A percentile compares a stretch with the other conserved stretches of the same genome.
Evolutionary conservation across 92 coral and sea anemone species (phyloP).

Genomic region (Hydrozoanthus gracilis): DNA sequence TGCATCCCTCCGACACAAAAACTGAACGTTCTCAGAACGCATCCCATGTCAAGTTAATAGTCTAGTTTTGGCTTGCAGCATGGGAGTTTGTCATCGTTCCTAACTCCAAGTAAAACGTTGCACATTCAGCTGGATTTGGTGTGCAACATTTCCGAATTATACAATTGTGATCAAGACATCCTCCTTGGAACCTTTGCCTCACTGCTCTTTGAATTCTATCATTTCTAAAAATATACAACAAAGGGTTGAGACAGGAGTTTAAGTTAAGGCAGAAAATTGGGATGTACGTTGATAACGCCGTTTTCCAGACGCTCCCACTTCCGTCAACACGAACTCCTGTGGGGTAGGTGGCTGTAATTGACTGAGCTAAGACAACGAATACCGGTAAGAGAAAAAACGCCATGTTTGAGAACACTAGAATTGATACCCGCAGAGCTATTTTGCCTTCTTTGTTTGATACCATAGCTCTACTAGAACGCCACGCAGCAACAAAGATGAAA

Average conservation of each 20-base stretch:
- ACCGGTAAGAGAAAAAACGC: constrained; percentile 69
- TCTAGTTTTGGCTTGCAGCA: background rate
- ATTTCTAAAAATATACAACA: constrained; percentile 76
- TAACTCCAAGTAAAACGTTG: background rate
- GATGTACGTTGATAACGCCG: background rate
- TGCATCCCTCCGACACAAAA: no score
- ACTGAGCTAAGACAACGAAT: constrained; percentile 11
- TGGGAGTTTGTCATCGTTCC: background rate
- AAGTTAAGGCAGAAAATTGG: constrained; percentile 63
- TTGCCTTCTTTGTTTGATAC: constrained; percentile 70
- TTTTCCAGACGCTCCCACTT: background rate
- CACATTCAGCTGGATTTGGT: background rate
- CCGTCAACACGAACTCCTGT: background rate
- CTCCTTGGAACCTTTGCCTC: constrained; percentile 4
- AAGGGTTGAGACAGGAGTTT: constrained; percentile 75
- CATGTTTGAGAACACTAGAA: constrained; percentile 70
- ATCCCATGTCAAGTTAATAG: background rate
- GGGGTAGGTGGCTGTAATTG: background rate
- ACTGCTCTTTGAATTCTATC: constrained; percentile 56
- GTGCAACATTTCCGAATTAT: background rate
- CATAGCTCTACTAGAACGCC: constrained; percentile 64
- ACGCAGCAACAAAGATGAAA: constrained; percentile 63
- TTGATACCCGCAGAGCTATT: constrained; percentile 66
- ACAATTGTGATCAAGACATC: background rate
- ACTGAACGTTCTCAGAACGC: no score